Percentiles rank a stretch among this genome's conserved stretches.
Evolutionary conservation across 2,113 vertebrate species (phyloP).

Genomic region (Lycaon pictus): DNA sequence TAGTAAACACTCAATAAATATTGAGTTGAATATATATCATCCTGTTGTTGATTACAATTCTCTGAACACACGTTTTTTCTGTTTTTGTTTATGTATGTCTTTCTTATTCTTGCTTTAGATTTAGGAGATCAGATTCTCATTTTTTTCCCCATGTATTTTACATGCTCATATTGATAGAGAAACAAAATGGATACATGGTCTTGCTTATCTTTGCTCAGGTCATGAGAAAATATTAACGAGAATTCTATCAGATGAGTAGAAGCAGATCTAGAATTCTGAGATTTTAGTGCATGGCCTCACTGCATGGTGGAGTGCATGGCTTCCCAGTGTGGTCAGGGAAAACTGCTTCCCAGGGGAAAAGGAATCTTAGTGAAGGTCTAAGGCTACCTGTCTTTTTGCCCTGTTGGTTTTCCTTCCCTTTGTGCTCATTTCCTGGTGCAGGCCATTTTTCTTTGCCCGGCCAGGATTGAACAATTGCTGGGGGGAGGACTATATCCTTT

Average conservation of each 20-base stretch:
- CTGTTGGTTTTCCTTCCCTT: not conserved
- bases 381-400: not conserved
- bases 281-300: not conserved
- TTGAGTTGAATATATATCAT: slow-evolving; percentile 10
- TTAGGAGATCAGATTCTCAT: not conserved
- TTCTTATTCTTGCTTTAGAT: not conserved
- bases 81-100: not conserved
- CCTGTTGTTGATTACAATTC: not conserved
- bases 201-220: not conserved
- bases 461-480: not conserved
- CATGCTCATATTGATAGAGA: not conserved
- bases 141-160: not conserved
- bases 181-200: not conserved
- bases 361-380: not conserved
- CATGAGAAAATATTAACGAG: not conserved
- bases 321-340: not conserved
- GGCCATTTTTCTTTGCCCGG: not conserved
- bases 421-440: not conserved
- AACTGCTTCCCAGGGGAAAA: not conserved
- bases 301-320: not conserved
- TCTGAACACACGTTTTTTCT: not conserved
- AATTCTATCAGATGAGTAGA: not conserved
- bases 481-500: not conserved
- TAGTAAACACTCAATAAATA: not conserved
- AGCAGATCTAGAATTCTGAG: not conserved